A percentile compares a stretch with the other conserved stretches of the same genome.
phyloP scores from a whole-genome alignment of 2,888 invertebrate species.

The Cosmorhoe ocellata region DNA sequence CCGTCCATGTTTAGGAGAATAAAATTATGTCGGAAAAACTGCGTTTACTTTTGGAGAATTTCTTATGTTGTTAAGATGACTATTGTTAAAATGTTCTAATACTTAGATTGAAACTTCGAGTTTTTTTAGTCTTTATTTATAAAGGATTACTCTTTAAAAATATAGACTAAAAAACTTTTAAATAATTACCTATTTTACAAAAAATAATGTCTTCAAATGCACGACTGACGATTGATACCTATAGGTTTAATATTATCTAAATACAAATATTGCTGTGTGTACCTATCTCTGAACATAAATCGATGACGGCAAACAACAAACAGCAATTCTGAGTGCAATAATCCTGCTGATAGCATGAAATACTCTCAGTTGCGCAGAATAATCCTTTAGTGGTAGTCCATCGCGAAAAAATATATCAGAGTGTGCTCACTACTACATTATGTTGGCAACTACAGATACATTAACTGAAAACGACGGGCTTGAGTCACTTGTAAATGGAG shows the following conservation, averaged over 20 bases:
- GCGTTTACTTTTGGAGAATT: too few relatives aligned
- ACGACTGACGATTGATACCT: not conserved
- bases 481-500: slow-evolving; percentile 7
- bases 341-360: slow-evolving; percentile 26
- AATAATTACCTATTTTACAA: too few relatives aligned
- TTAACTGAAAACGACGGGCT: slow-evolving; percentile 4
- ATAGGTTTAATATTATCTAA: too few relatives aligned
- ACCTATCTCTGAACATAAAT: slow-evolving; percentile 20
- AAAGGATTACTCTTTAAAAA: too few relatives aligned
- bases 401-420: not conserved
- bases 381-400: slow-evolving; percentile 20
- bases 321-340: slow-evolving; percentile 32
- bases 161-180: not conserved
- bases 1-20: too few relatives aligned
- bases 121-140: too few relatives aligned
- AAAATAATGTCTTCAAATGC: too few relatives aligned
- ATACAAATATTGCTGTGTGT: not conserved
- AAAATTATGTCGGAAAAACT: too few relatives aligned
- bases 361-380: slow-evolving; percentile 26
- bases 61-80: too few relatives aligned
- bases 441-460: not conserved
- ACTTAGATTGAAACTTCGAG: too few relatives aligned
- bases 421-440: not conserved
- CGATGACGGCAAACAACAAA: slow-evolving; percentile 27
- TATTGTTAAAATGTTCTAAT: too few relatives aligned